phyloP scores from a whole-genome alignment of 92 coral and sea anemone species.

The Epizoanthus stellaris region DNA sequence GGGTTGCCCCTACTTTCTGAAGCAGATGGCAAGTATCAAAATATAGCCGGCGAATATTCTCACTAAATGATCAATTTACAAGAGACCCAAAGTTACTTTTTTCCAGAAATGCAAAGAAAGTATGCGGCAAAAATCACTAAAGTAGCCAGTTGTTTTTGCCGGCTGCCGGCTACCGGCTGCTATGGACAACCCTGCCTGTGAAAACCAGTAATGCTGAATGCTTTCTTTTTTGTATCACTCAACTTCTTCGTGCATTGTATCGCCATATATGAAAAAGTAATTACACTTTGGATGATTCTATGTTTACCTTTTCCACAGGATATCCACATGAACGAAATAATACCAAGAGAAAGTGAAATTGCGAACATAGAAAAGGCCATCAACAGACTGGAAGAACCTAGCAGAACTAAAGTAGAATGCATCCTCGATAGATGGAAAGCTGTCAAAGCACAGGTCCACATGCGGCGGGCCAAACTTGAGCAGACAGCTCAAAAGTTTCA shows the following conservation, averaged over 20 bases:
- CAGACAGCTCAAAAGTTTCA: slow-evolving; percentile 69
- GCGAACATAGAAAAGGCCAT: slow-evolving; percentile 74
- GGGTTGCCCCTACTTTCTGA: too few species aligned
- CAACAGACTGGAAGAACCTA: slow-evolving; percentile 79
- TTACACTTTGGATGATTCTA: background rate
- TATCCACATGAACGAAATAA: slow-evolving; percentile 68
- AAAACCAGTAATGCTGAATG: background rate
- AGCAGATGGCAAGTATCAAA: too few species aligned
- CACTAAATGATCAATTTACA: too few species aligned
- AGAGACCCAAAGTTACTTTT: too few species aligned
- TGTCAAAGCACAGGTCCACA: slow-evolving; percentile 73
- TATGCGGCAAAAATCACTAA: too few species aligned
- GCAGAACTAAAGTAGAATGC: slow-evolving; percentile 66
- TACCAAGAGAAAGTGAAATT: slow-evolving; percentile 76
- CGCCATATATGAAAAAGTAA: too few species aligned
- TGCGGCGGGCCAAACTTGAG: slow-evolving; percentile 72
- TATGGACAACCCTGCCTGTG: background rate
- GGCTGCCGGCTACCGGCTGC: too few species aligned
- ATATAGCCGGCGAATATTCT: too few species aligned
- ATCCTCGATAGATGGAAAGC: slow-evolving; percentile 87
- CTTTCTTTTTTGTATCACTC: too few species aligned
- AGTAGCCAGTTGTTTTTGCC: too few species aligned
- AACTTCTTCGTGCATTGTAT: background rate
- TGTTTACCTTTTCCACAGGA: slow-evolving; percentile 54
- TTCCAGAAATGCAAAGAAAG: too few species aligned